phyloP scores from a whole-genome alignment of 1,140 invertebrate genomes.

The Agrilus planipennis region DNA sequence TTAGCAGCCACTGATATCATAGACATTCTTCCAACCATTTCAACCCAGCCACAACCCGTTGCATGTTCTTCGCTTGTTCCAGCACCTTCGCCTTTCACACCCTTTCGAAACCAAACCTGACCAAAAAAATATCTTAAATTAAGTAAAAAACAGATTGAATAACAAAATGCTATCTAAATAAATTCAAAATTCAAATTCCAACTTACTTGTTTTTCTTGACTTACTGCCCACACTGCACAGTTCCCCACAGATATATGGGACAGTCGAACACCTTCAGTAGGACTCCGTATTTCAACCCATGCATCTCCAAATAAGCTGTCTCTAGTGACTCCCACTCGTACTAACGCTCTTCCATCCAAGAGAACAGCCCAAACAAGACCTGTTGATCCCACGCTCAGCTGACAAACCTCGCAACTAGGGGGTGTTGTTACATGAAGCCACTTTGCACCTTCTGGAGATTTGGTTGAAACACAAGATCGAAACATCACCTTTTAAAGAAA shows the following conservation, averaged over 20 bases:
- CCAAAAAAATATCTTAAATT: too few relatives aligned
- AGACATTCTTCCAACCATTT: conserved; percentile 75
- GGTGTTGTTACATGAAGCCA: conserved; percentile 69
- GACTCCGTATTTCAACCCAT: conserved; percentile 72
- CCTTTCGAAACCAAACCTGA: conserved; percentile 48
- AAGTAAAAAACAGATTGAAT: too few relatives aligned
- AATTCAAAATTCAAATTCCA: too few relatives aligned
- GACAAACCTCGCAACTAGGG: conserved; percentile 64
- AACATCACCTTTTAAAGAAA: conserved; percentile 59
- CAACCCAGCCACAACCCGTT: conserved; percentile 66
- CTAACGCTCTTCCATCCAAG: conserved; percentile 66
- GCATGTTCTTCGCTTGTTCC: conserved; percentile 57
- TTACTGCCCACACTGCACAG: conserved; percentile 79
- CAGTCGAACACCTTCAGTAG: conserved; percentile 53
- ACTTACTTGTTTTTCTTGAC: conserved; percentile 64
- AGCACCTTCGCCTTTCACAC: conserved; percentile 58
- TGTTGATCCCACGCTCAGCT: conserved; percentile 70
- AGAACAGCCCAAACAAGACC: conserved; percentile 77
- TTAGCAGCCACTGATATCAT: conserved; percentile 72
- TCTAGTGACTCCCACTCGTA: conserved; percentile 48
- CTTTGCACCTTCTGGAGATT: conserved; percentile 69
- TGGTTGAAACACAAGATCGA: conserved; percentile 61
- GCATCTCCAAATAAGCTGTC: conserved; percentile 44
- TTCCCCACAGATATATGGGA: conserved; percentile 69
- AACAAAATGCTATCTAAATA: too few relatives aligned